phyloP scores from a whole-genome alignment of 2,113 vertebrate species.

The Archocentrus centrarchus region DNA sequence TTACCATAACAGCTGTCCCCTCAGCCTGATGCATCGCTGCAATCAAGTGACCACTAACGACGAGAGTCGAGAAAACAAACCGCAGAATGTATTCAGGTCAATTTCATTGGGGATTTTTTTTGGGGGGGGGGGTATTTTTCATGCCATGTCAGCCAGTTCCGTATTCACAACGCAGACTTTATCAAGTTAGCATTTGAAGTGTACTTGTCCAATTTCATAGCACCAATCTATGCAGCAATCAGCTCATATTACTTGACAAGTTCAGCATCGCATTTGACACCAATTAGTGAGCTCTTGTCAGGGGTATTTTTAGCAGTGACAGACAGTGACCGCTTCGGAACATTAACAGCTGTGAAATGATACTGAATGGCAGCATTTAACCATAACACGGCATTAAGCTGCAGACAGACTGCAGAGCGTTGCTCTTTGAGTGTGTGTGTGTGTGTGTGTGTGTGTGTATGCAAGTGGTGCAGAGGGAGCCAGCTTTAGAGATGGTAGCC shows the following conservation, averaged over 20 bases:
- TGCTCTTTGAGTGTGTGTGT: slow-evolving; percentile 11
- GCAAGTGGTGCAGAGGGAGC: slow-evolving; percentile 17
- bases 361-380: slow-evolving; percentile 55
- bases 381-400: slow-evolving; percentile 48
- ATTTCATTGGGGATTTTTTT: background rate
- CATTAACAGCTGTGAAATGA: slow-evolving; percentile 70
- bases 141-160: slow-evolving; percentile 16
- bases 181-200: slow-evolving; percentile 31
- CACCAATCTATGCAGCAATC: slow-evolving; percentile 38
- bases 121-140: background rate
- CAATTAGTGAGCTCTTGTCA: slow-evolving; percentile 57
- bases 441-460: slow-evolving; percentile 2
- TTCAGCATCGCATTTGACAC: slow-evolving; percentile 49
- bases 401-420: slow-evolving; percentile 35
- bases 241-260: slow-evolving; percentile 40
- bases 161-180: slow-evolving; percentile 31
- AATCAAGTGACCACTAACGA: slow-evolving; percentile 11
- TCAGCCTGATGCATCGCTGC: slow-evolving; percentile 48
- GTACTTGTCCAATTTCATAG: slow-evolving; percentile 39
- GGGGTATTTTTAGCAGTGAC: slow-evolving; percentile 55
- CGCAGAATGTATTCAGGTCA: slow-evolving; percentile 4
- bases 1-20: slow-evolving; percentile 63
- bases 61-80: slow-evolving; percentile 24
- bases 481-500: slow-evolving; percentile 38
- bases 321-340: slow-evolving; percentile 49